Conservation (phyloP, 2,113 vertebrate genomes). For the Ceyx margarethae region DNA sequence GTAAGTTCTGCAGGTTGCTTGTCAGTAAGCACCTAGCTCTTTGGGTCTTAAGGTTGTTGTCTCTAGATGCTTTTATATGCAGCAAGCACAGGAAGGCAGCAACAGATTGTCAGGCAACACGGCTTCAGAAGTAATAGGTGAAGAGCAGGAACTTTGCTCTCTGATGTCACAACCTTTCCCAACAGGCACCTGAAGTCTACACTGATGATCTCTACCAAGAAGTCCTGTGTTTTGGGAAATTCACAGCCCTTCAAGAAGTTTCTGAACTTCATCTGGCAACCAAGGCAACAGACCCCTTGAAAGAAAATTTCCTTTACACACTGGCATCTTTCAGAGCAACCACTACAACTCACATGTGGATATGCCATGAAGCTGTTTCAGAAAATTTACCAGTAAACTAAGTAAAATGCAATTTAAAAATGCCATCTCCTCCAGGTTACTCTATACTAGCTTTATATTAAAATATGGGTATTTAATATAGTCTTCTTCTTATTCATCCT, state of each 20-base stretch:
- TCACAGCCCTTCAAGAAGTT: background rate
- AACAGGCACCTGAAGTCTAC: background rate
- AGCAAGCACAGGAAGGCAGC: background rate
- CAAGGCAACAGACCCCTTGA: background rate
- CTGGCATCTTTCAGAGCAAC: background rate
- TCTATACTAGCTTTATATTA: background rate
- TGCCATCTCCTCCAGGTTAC: background rate
- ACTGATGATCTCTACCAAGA: fast-evolving
- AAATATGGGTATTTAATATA: background rate
- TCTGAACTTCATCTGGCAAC: background rate
- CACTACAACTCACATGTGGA: background rate
- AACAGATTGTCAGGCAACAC: background rate
- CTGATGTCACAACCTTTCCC: background rate
- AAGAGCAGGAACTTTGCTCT: background rate
- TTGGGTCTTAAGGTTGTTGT: background rate
- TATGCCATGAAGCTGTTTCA: background rate
- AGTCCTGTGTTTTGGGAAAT: background rate
- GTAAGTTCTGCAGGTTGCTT: background rate
- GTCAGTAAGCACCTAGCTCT: background rate
- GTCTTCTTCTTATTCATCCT: background rate
- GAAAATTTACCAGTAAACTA: background rate
- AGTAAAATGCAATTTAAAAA: background rate
- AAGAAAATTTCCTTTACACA: background rate
- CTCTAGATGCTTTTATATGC: background rate
- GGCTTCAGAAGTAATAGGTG: background rate